These are phyloP conservation scores for Andricus quercusramuli DNA, from an alignment of 2,888 invertebrate species.

Conservation along the genomic window DNA sequence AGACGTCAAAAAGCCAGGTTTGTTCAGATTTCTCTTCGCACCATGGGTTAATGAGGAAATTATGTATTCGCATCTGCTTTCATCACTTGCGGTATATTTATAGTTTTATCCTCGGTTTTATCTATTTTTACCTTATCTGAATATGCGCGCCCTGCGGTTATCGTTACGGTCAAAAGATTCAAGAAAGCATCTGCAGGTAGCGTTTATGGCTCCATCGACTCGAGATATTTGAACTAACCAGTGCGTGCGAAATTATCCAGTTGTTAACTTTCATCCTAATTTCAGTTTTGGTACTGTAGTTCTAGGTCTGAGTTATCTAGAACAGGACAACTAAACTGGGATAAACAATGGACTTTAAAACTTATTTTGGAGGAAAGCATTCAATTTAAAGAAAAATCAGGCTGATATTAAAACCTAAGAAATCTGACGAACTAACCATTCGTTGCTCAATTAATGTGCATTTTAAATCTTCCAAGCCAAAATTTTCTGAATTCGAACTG, in stretches of 20 bases:
- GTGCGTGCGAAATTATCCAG: slow-evolving; percentile 15
- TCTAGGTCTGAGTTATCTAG: background rate
- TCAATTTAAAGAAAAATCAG: too few relatives aligned
- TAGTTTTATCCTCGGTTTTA: too few relatives aligned
- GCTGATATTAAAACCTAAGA: too few relatives aligned
- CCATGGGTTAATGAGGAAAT: background rate
- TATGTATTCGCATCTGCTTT: background rate
- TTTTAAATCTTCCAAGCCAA: too few relatives aligned
- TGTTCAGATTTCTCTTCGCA: background rate
- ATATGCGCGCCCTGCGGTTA: slow-evolving; percentile 1
- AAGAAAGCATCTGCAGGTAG: slow-evolving; percentile 3
- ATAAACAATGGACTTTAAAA: background rate
- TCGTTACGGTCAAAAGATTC: slow-evolving; percentile 21
- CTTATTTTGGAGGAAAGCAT: background rate
- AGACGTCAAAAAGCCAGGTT: background rate
- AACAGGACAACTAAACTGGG: background rate
- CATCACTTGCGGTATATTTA: slow-evolving; percentile 13
- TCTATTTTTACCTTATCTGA: slow-evolving; percentile 12
- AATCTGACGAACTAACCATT: too few relatives aligned
- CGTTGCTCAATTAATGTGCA: too few relatives aligned
- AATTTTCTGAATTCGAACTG: too few relatives aligned
- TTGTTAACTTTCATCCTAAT: slow-evolving; percentile 19
- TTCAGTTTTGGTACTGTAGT: slow-evolving; percentile 4
- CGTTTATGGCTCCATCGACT: slow-evolving; percentile 21
- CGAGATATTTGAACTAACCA: slow-evolving; percentile 18